These are phyloP conservation scores for Lepisosteus oculatus DNA, from an alignment of 2,113 vertebrate species.

Conservation along the genomic window DNA sequence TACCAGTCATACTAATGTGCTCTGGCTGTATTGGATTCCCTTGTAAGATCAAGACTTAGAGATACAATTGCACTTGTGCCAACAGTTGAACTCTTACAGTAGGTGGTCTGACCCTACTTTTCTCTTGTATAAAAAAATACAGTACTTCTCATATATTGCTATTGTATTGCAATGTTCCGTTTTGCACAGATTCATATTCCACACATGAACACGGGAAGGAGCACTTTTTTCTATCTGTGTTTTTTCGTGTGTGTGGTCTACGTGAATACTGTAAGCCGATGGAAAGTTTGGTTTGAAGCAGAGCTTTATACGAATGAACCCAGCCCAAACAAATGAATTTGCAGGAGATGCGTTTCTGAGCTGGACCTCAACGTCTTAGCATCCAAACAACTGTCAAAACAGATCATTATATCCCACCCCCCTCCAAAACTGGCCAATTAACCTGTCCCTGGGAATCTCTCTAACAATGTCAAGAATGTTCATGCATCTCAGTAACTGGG, in stretches of 20 bases:
- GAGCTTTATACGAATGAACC: not conserved
- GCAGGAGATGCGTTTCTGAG: not conserved
- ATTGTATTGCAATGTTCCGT: too few species aligned
- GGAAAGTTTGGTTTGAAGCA: too few species aligned
- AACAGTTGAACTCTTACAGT: not conserved
- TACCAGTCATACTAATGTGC: not conserved
- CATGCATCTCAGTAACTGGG: too few species aligned
- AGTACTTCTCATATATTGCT: too few species aligned
- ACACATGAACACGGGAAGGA: too few species aligned
- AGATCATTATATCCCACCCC: not conserved
- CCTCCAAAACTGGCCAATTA: too few species aligned
- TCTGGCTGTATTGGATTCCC: not conserved
- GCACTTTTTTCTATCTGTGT: too few species aligned
- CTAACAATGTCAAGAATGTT: too few species aligned
- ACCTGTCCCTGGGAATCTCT: too few species aligned
- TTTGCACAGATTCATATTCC: too few species aligned
- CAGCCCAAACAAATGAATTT: not conserved
- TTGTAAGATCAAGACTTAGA: not conserved
- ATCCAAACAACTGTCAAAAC: not conserved
- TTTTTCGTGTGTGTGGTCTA: too few species aligned
- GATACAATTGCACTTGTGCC: slow-evolving; percentile 7
- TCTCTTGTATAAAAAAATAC: not conserved
- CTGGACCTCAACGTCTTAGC: not conserved
- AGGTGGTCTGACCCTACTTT: slow-evolving; percentile 4
- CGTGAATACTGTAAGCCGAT: too few species aligned